Base-by-base conservation (phyloP, 2,797 vertebrate genomes). In the Lycodopsis pacificus region DNA sequence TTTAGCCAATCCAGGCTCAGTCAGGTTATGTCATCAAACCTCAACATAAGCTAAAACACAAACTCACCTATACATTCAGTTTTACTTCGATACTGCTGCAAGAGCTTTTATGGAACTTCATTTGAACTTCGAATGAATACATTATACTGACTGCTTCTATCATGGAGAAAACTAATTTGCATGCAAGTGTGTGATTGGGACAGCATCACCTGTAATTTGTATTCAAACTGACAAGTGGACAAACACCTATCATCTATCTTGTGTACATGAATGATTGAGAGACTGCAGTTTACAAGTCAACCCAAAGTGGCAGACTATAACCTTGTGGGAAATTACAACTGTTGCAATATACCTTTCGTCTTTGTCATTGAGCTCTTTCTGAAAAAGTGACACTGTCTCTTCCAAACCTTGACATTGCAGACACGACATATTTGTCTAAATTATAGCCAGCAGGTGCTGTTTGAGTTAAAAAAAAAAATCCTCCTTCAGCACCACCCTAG, bases 401-500 rank as follows among this genome's bases (percentile, higher is more conserved):
- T 57, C 58, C 25, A 40, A 57, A 71, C 77, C 77, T 30, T 78
- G 64, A 90, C 81, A 75, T 57, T 58, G 61, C 71, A 84, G 79
- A 83, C 76, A 59, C 76, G 63, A 81, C 74, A 69, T 72, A 89
- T 92, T 90, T 86, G 86, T 92, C 84, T 87, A 84, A 87, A 88
- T 92, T 86, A 86, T 73, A 87, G 79, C 77, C 36, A n/a, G 66
- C 66, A 63, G 74, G 74, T 48, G 42, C 27, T 48, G 73, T 86
- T 71, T 62, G 73, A 81, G 71, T 77, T 84, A 80, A 4, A 30
- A 30, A 30, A 32, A 32, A 32, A 32, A 77, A 81, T 89, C 84
- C 80, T 69, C 83, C 73, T 71, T 57, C 70, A 68, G 82, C 80
- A 68, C 71, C 82, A 81, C 66, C 84, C 73, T 20, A 38, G 80